Conservation (phyloP, 1,140 invertebrate genomes). For the Sipha flava region DNA sequence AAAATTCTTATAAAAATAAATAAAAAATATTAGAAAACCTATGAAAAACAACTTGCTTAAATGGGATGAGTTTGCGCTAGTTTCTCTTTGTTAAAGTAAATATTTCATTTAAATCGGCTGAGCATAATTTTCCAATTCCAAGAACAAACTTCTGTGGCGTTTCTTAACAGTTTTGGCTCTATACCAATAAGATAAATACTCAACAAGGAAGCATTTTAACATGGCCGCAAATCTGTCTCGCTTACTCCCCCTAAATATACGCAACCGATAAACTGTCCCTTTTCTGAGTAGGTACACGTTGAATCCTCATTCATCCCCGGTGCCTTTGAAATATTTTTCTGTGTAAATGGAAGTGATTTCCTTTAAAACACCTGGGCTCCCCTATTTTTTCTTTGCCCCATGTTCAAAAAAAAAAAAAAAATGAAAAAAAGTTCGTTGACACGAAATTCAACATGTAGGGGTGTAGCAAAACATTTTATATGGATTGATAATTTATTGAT, state of each 20-base stretch:
- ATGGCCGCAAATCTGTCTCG: conserved; percentile 2
- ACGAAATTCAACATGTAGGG: neutral
- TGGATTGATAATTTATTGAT: conserved; percentile 20
- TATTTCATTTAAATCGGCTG: neutral
- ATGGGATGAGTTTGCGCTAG: neutral
- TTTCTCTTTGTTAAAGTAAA: neutral
- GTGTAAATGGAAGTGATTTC: conserved; percentile 25
- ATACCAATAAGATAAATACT: conserved; percentile 15
- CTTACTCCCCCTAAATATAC: neutral
- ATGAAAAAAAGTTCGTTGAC: neutral
- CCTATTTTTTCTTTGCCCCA: neutral
- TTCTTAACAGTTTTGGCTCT: neutral
- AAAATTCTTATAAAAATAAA: too few species aligned
- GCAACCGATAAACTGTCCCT: neutral
- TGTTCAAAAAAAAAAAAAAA: neutral
- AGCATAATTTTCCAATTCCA: neutral
- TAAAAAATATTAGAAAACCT: too few species aligned
- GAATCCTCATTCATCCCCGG: neutral
- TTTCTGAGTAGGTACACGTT: neutral
- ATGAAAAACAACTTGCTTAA: neutral
- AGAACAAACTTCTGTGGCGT: neutral
- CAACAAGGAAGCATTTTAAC: neutral
- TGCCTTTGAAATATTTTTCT: conserved; percentile 16
- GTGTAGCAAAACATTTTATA: neutral
- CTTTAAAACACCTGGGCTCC: conserved; percentile 25